Conservation (phyloP, 2,797 vertebrate genomes). For the Enteromius radiatus region DNA sequence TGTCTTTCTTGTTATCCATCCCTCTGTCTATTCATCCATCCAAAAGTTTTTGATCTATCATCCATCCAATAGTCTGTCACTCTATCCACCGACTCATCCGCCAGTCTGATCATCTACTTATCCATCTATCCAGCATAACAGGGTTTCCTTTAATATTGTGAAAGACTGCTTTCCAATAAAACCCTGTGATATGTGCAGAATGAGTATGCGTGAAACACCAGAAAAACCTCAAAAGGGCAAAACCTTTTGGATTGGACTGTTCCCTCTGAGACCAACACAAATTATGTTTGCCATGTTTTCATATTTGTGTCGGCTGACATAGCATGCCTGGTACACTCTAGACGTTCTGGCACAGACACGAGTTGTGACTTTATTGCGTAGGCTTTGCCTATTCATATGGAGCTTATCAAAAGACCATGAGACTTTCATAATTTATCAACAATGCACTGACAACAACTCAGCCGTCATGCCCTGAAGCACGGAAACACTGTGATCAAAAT, state of each 20-base stretch:
- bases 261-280: constrained; percentile 24
- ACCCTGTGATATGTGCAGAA: constrained; percentile 5
- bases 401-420: constrained; percentile 45
- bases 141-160: neutral
- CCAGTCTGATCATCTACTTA: too few relatives aligned
- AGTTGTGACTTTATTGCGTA: constrained; percentile 33
- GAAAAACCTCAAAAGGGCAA: constrained; percentile 49
- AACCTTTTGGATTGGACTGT: constrained; percentile 43
- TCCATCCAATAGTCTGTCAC: neutral
- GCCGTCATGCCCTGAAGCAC: constrained; percentile 17
- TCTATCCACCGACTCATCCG: neutral
- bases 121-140: neutral
- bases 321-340: constrained; percentile 13
- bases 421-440: constrained; percentile 50
- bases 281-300: constrained; percentile 28
- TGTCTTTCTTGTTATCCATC: neutral
- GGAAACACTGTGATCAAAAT: constrained; percentile 15
- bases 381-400: constrained; percentile 8
- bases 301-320: constrained; percentile 54
- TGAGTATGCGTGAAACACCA: neutral
- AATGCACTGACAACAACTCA: constrained; percentile 16
- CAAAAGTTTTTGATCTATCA: neutral
- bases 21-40: neutral
- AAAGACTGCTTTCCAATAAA: neutral
- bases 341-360: neutral